Base-by-base conservation (phyloP, 2,797 vertebrate species). In the Lophotriccus pileatus region DNA sequence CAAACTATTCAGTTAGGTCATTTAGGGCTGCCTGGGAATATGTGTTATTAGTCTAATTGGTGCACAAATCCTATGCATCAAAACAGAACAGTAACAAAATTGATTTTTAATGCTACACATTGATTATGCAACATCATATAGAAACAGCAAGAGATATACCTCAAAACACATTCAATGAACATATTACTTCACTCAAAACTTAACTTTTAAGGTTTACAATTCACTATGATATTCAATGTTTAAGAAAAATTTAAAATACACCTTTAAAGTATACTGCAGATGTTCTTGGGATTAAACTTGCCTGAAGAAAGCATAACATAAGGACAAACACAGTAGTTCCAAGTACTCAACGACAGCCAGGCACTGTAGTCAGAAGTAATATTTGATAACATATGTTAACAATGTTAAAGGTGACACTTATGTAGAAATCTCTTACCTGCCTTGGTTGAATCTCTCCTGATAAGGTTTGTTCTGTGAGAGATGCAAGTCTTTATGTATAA, bases 371-470 rank as follows among this genome's bases (percentile, higher is more conserved):
- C 56, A 94, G 59, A 96, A 96, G 89, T 53, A 92, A 47, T 79
- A 94, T 92, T 89, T 84, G 89, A 84, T 94, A 87, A 95, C 94
- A 84, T 85, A 93, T 7, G 76, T 87, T 81, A 92, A 84, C 90
- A 93, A 79, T 87, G 70, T 81, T 91, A 83, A 95, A 89, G 93
- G 92, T 96, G 97, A 95, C 91, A 95, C 92, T 87, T 91, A 97
- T 0, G 76, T 76, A 96, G 92, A 97, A 97, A 98, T 97, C 97
- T 97, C 98, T 98, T 98, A 98, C 98, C 98, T 98, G 96, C 63
- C 77, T 96, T 94, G 89, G 96, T 89, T 92, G 96, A 95, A 89
- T 93, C 85, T 94, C 91, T 94, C 94, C 96, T 96, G 97, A 94
- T 74, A 97, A 93, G 94, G 95, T 73, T 93, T 96, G 94, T 91